Percentiles rank a stretch among this genome's conserved stretches.
These are phyloP conservation scores for Calephelis nemesis DNA, from an alignment of 1,140 invertebrate genomes.

Conservation along the genomic window DNA sequence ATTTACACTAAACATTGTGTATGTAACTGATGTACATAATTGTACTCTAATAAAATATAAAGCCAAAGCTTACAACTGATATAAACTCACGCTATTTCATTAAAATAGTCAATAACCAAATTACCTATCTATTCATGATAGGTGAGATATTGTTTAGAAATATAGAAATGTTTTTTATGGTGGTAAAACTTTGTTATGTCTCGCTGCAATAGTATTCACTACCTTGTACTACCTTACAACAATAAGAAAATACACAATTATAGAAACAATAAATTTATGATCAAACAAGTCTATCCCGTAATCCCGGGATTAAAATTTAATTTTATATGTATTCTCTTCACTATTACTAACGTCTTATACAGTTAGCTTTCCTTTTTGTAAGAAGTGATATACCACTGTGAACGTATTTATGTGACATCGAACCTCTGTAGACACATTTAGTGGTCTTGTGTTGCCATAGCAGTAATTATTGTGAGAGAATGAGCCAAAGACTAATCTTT, in stretches of 20 bases:
- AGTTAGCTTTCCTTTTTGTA: constrained; percentile 24
- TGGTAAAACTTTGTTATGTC: too few relatives aligned
- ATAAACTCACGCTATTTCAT: too few relatives aligned
- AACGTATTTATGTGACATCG: constrained; percentile 50
- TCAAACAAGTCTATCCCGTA: neutral
- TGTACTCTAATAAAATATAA: too few relatives aligned
- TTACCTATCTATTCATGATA: too few relatives aligned
- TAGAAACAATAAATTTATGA: neutral
- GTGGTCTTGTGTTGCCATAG: constrained; percentile 19
- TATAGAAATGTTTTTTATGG: too few relatives aligned
- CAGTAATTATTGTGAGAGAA: constrained; percentile 26
- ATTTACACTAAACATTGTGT: too few relatives aligned
- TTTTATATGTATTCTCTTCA: neutral
- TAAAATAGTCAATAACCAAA: too few relatives aligned
- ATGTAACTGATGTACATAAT: too few relatives aligned
- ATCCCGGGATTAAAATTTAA: neutral
- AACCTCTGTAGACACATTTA: constrained; percentile 41
- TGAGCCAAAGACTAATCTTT: constrained; percentile 36
- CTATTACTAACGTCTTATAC: neutral
- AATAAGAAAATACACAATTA: neutral
- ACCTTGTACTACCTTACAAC: too few relatives aligned
- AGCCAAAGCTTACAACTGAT: too few relatives aligned
- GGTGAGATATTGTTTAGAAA: too few relatives aligned
- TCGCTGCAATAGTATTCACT: too few relatives aligned
- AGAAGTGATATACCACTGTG: constrained; percentile 40